phyloP scores from a whole-genome alignment of 2,113 vertebrate species.

The Arvicanthis niloticus region DNA sequence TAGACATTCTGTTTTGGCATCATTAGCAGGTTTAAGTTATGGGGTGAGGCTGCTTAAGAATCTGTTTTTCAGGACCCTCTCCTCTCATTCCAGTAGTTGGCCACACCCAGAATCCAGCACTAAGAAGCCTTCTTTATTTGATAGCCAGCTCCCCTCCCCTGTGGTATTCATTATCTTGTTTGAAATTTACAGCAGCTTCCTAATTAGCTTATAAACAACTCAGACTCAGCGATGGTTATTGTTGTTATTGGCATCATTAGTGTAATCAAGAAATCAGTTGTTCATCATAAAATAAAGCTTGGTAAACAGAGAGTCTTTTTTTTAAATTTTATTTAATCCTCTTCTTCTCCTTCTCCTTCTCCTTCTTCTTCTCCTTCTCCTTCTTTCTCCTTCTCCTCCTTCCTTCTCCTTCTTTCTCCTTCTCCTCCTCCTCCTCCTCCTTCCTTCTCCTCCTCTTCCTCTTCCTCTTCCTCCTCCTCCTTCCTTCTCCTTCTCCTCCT shows the following conservation, averaged over 20 bases:
- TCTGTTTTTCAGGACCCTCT: neutral
- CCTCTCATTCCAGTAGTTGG: neutral
- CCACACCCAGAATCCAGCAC: neutral
- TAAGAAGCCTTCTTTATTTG: neutral
- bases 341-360: too few species aligned
- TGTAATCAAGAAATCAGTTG: neutral
- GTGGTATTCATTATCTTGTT: neutral
- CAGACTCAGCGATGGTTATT: neutral
- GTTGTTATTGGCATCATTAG: neutral
- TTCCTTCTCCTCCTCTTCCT: too few species aligned
- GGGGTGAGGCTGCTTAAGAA: fast-evolving
- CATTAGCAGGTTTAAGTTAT: neutral
- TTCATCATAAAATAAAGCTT: neutral
- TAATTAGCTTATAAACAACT: constrained; percentile 18
- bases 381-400: too few species aligned
- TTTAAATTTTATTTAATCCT: too few species aligned
- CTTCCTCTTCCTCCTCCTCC: too few species aligned
- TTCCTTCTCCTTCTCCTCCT: too few species aligned
- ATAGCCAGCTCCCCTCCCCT: neutral
- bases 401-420: too few species aligned
- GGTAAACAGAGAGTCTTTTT: neutral
- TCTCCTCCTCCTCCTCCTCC: too few species aligned
- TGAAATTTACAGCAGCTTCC: neutral
- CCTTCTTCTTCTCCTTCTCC: too few species aligned
- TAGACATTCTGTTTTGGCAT: neutral